Evolutionary conservation across 2,888 invertebrate genomes (phyloP).

Genomic region (Hyposoter didymator): DNA sequence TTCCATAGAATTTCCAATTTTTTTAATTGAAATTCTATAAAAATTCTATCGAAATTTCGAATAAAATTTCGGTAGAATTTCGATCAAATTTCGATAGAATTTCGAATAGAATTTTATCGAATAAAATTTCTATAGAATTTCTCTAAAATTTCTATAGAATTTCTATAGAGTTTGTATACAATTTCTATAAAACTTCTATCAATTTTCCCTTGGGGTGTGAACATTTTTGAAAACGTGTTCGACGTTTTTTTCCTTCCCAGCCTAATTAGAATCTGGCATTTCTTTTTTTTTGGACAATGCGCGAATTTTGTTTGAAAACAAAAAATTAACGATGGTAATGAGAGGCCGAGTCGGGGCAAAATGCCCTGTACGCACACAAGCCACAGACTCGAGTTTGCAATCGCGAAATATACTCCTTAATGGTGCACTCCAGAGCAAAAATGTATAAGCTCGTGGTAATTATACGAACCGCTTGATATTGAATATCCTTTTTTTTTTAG

Average conservation of each 20-base stretch:
- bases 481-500: slow-evolving; percentile 57
- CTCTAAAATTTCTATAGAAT: too few species aligned
- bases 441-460: slow-evolving; percentile 68
- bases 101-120: too few species aligned
- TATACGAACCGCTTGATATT: slow-evolving; percentile 66
- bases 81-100: too few species aligned
- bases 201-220: too few species aligned
- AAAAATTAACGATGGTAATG: not conserved
- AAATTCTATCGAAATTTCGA: too few species aligned
- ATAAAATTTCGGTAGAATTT: too few species aligned
- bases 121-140: too few species aligned
- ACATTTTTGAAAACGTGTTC: not conserved
- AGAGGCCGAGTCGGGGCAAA: not conserved
- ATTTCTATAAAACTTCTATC: too few species aligned
- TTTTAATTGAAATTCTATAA: too few species aligned
- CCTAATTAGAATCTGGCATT: not conserved
- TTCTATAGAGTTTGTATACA: too few species aligned
- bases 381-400: not conserved
- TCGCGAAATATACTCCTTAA: slow-evolving; percentile 59
- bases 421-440: slow-evolving; percentile 68
- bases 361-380: not conserved
- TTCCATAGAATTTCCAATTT: too few species aligned
- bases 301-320: not conserved
- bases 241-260: not conserved
- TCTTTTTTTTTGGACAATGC: not conserved